Evolutionary conservation across 2,113 vertebrate genomes (phyloP).

Genomic region (Pelvicachromis taeniatus): DNA sequence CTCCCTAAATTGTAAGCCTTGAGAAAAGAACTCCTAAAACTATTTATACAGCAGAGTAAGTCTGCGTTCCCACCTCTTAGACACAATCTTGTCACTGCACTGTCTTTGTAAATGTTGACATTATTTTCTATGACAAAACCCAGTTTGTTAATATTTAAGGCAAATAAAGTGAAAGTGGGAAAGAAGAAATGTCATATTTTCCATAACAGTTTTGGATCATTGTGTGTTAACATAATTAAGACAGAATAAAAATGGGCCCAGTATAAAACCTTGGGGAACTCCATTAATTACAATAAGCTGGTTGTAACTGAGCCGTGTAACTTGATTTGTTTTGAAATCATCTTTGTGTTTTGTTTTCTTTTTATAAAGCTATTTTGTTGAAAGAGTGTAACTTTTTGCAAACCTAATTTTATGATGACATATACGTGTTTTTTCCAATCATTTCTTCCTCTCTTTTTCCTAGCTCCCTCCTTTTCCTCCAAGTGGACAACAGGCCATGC

Average conservation of each 20-base stretch:
- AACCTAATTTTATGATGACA: background rate
- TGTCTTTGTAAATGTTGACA: background rate
- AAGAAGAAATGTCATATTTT: background rate
- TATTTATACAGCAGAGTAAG: rapidly evolving
- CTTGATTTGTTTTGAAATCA: background rate
- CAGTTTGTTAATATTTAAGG: rapidly evolving
- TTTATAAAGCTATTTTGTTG: rapidly evolving
- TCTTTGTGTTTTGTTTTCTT: background rate
- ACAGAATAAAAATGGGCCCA: background rate
- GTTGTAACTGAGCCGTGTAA: background rate
- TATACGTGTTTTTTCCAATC: background rate
- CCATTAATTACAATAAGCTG: background rate
- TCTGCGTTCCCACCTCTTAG: background rate
- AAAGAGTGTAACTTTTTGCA: background rate
- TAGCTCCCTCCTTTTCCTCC: slow-evolving; percentile 83
- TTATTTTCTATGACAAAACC: too few species aligned
- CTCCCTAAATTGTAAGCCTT: background rate
- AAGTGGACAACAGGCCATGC: slow-evolving; percentile 79
- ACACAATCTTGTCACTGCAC: background rate
- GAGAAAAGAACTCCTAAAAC: background rate
- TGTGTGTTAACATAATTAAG: rapidly evolving
- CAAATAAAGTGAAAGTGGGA: background rate
- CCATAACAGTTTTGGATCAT: background rate
- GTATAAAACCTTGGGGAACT: background rate
- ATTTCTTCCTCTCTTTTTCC: background rate